A percentile compares a stretch with the other conserved stretches of the same genome.
Conservation (phyloP, 1,140 invertebrate species). For the Notospermus geniculatus region DNA sequence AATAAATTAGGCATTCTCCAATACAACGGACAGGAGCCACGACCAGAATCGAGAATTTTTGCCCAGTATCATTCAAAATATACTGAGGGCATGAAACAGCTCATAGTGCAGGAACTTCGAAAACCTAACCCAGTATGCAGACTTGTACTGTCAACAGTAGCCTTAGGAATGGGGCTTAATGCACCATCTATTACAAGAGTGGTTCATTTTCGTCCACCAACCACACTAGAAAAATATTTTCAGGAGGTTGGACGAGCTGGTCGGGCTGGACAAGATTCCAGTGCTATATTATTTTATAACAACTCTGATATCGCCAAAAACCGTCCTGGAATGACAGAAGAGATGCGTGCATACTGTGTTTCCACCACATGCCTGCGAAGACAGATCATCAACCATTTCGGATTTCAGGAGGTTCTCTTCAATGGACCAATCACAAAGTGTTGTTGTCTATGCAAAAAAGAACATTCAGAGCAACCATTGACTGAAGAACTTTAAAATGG, state of each 20-base stretch:
- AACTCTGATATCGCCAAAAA: no score
- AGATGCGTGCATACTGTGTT: no score
- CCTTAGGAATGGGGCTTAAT: constrained; percentile 30
- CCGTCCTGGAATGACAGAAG: no score
- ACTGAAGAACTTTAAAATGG: no score
- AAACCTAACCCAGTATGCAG: constrained; percentile 21
- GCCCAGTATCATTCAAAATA: constrained; percentile 25
- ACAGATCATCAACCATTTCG: constrained; percentile 26
- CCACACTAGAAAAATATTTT: constrained; percentile 26
- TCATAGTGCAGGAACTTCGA: constrained; percentile 18
- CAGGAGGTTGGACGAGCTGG: constrained; percentile 26
- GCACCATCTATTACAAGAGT: constrained; percentile 17
- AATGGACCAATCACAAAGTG: constrained; percentile 8
- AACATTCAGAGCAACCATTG: no score
- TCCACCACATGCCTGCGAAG: no score
- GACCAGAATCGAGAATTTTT: constrained; percentile 25
- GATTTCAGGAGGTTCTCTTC: constrained; percentile 14
- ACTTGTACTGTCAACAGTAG: constrained; percentile 27
- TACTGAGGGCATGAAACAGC: constrained; percentile 19
- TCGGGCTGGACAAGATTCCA: constrained; percentile 19
- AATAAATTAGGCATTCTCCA: constrained; percentile 12
- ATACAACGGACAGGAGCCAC: not conserved
- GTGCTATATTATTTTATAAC: constrained; percentile 24
- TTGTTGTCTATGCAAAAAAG: no score
- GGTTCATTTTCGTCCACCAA: constrained; percentile 23